phyloP scores from a whole-genome alignment of 2,113 vertebrate genomes.

The Peromyscus leucopus region DNA sequence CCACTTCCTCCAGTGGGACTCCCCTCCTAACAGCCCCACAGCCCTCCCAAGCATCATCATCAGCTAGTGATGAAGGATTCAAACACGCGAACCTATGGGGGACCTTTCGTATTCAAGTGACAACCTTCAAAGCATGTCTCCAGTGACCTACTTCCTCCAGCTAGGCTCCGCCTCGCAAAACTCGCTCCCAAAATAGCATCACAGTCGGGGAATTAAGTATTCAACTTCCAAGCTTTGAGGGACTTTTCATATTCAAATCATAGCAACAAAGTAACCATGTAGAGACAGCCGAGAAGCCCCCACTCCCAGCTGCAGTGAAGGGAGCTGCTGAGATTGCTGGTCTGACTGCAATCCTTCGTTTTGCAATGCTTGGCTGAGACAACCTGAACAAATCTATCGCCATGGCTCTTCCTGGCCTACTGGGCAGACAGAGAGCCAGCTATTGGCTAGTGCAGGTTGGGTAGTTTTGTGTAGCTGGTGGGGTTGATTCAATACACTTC shows the following conservation, averaged over 20 bases:
- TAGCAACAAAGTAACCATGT: not conserved
- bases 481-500: not conserved
- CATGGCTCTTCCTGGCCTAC: not conserved
- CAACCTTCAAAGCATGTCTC: not conserved
- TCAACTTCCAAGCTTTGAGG: not conserved
- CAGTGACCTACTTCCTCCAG: not conserved
- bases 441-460: accelerated
- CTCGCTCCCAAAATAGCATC: not conserved
- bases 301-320: not conserved
- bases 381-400: not conserved
- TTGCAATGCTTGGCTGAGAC: not conserved
- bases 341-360: not conserved
- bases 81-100: not conserved
- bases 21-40: not conserved
- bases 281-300: not conserved
- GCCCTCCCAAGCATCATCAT: not conserved
- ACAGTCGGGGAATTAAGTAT: not conserved
- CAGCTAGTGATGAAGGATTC: not conserved
- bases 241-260: not conserved
- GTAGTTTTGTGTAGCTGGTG: not conserved
- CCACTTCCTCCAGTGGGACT: not conserved
- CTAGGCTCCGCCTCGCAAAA: not conserved
- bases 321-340: not conserved
- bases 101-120: not conserved
- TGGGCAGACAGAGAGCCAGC: not conserved